Conservation (phyloP, 2,888 invertebrate species). For the Drosophila dives region DNA sequence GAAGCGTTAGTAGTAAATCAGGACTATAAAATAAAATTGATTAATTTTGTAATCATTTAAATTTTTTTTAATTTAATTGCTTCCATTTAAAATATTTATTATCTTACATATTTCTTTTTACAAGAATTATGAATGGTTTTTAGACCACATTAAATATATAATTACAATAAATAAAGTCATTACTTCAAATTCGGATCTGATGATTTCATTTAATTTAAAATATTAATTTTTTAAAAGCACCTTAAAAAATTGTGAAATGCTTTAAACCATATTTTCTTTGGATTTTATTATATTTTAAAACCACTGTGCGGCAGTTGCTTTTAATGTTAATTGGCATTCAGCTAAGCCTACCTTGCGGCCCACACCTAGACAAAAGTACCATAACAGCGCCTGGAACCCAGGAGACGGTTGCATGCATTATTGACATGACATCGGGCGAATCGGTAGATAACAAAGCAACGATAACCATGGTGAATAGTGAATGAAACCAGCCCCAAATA, state of each 20-base stretch:
- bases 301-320: conserved; percentile 47
- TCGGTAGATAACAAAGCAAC: conserved; percentile 73
- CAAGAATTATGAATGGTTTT: background rate
- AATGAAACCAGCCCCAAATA: conserved; percentile 27
- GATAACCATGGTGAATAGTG: conserved; percentile 77
- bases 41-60: background rate
- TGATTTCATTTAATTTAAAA: background rate
- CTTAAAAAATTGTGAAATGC: background rate
- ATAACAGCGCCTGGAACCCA: conserved; percentile 5
- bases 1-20: background rate
- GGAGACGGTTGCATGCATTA: conserved; percentile 69
- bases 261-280: background rate
- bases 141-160: background rate
- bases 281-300: background rate
- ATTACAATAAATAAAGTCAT: background rate
- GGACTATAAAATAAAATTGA: background rate
- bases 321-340: conserved; percentile 59
- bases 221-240: background rate
- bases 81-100: background rate
- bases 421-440: conserved; percentile 68
- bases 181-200: background rate
- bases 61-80: background rate
- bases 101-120: background rate
- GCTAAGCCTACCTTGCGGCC: conserved; percentile 20
- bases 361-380: conserved; percentile 6